These are phyloP conservation scores for Abscondita cerata DNA, from an alignment of 2,888 invertebrate genomes.

Conservation along the genomic window DNA sequence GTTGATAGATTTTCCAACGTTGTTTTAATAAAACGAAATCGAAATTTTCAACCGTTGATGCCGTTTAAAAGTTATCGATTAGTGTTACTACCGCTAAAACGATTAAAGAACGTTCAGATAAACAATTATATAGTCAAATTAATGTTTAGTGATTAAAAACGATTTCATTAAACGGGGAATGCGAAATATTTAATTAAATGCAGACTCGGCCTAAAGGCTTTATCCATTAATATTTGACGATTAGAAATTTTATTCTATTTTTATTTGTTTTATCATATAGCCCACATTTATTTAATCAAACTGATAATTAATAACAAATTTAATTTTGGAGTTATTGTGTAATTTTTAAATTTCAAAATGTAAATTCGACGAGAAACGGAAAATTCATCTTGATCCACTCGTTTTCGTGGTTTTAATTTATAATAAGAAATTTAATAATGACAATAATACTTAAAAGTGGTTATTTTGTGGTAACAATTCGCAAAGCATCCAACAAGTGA, in stretches of 20 bases:
- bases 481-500: conserved; percentile 37
- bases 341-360: too few relatives aligned
- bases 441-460: conserved; percentile 26
- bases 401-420: not conserved
- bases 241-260: not conserved
- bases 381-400: not conserved
- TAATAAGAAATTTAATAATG: conserved; percentile 21
- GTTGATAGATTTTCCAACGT: too few relatives aligned
- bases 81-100: too few relatives aligned
- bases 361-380: too few relatives aligned
- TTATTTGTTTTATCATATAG: too few relatives aligned
- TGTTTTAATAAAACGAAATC: too few relatives aligned
- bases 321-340: too few relatives aligned
- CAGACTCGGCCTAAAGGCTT: not conserved
- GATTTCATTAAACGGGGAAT: conserved; percentile 2
- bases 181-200: conserved; percentile 12
- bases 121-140: not conserved
- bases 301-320: too few relatives aligned
- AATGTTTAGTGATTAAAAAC: conserved; percentile 6
- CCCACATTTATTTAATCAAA: too few relatives aligned
- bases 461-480: conserved; percentile 30
- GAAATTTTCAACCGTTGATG: too few relatives aligned
- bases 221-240: not conserved
- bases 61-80: too few relatives aligned
- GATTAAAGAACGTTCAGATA: not conserved